Evolutionary conservation across 2,888 invertebrate genomes (phyloP).

Genomic region (Ochlodes sylvanus): DNA sequence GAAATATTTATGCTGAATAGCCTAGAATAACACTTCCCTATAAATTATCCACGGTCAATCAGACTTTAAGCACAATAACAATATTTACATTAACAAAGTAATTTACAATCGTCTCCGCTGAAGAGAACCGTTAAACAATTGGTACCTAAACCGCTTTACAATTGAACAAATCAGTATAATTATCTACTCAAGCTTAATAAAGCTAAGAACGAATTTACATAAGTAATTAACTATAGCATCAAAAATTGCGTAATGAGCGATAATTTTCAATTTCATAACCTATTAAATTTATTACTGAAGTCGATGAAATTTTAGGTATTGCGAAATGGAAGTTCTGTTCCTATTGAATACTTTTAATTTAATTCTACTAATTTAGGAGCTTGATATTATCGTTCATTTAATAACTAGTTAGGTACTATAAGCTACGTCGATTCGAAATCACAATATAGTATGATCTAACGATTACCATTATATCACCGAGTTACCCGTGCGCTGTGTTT

Average conservation of each 20-base stretch:
- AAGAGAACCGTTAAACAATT: slow-evolving; percentile 54
- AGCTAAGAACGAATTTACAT: slow-evolving; percentile 48
- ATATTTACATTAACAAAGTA: slow-evolving; percentile 72
- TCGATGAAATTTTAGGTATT: slow-evolving; percentile 45
- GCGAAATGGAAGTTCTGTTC: slow-evolving; percentile 48
- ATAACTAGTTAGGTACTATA: slow-evolving; percentile 25
- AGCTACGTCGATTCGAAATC: slow-evolving; percentile 46
- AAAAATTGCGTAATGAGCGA: slow-evolving; percentile 40
- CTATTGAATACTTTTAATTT: slow-evolving; percentile 35
- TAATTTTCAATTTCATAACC: slow-evolving; percentile 35
- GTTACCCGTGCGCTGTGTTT: slow-evolving; percentile 46
- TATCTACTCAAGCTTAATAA: slow-evolving; percentile 53
- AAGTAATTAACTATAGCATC: slow-evolving; percentile 20
- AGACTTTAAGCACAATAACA: slow-evolving; percentile 47
- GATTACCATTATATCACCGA: slow-evolving; percentile 51
- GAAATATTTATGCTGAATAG: not conserved
- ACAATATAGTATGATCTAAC: slow-evolving; percentile 49
- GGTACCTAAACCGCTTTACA: slow-evolving; percentile 48
- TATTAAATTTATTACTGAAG: slow-evolving; percentile 32
- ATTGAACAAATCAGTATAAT: slow-evolving; percentile 47
- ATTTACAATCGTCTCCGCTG: slow-evolving; percentile 62
- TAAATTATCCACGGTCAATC: slow-evolving; percentile 32
- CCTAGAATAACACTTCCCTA: slow-evolving; percentile 21
- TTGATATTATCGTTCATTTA: slow-evolving; percentile 31
- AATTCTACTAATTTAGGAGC: slow-evolving; percentile 31